A percentile compares a stretch with the other conserved stretches of the same genome.
phyloP scores from a whole-genome alignment of 2,797 vertebrate species.

The Enteromius fasciolatus region DNA sequence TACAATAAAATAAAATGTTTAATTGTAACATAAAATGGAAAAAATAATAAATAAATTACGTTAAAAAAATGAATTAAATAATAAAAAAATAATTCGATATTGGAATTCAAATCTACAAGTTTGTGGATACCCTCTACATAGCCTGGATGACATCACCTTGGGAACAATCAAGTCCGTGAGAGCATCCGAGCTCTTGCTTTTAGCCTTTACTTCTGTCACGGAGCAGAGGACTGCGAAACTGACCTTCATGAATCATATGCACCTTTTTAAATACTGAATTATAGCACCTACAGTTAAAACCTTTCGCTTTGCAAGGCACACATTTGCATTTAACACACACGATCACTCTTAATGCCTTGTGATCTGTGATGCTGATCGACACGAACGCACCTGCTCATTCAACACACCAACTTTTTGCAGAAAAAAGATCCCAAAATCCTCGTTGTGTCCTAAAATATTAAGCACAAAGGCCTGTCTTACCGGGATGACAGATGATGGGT shows the following conservation, averaged over 20 bases:
- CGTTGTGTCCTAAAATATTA: neutral
- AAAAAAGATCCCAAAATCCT: neutral
- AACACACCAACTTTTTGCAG: slow-evolving; percentile 40
- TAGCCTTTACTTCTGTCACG: slow-evolving; percentile 14
- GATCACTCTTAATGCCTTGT: neutral
- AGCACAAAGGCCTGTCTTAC: slow-evolving; percentile 78
- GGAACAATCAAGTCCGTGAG: slow-evolving; percentile 32
- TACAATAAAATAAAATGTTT: neutral
- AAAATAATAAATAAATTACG: slow-evolving; percentile 13
- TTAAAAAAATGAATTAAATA: neutral
- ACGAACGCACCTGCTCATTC: slow-evolving; percentile 10
- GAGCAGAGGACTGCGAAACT: neutral
- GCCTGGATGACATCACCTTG: slow-evolving; percentile 41
- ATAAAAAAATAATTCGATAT: neutral
- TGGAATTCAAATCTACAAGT: neutral
- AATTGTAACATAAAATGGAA: slow-evolving; percentile 33
- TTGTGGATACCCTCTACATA: slow-evolving; percentile 9
- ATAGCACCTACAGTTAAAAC: neutral
- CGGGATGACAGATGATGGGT: slow-evolving; percentile 89
- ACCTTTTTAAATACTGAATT: neutral
- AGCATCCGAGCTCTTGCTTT: neutral
- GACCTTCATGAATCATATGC: neutral
- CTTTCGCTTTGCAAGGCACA: neutral
- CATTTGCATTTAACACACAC: neutral
- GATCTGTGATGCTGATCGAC: neutral